Evolutionary conservation across 2,797 vertebrate genomes (phyloP).

Genomic region (Lutjanus argentimaculatus): DNA sequence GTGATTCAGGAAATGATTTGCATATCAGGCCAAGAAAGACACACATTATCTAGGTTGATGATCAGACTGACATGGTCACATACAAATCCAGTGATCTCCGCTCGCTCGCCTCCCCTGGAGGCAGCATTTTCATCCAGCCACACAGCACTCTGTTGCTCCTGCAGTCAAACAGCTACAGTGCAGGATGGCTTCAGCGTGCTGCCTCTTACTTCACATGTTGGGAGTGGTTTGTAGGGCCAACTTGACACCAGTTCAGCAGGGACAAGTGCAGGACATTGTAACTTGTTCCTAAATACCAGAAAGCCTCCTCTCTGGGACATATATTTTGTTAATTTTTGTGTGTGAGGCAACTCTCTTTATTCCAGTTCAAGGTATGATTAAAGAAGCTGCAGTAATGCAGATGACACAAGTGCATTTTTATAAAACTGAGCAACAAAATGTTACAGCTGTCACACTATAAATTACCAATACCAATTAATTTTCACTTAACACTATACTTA

Average conservation of each 20-base stretch:
- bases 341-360: constrained; percentile 6
- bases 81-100: not conserved
- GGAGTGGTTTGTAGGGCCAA: not conserved
- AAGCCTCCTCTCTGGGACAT: constrained; percentile 12
- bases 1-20: not conserved
- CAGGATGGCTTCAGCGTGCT: not conserved
- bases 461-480: too few species aligned
- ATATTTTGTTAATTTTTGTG: not conserved
- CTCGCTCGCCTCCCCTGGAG: not conserved
- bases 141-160: not conserved
- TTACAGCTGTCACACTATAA: not conserved
- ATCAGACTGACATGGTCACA: not conserved
- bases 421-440: not conserved
- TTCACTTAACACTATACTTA: too few species aligned
- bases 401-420: constrained; percentile 9
- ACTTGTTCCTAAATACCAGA: constrained; percentile 1
- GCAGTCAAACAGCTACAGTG: constrained; percentile 4
- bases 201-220: constrained; percentile 32
- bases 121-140: not conserved
- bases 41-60: not conserved
- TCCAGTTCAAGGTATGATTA: not conserved
- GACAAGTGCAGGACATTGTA: constrained; percentile 1
- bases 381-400: constrained; percentile 17
- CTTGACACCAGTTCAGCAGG: constrained; percentile 11
- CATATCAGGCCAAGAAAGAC: not conserved